These are phyloP conservation scores for Chesias legatella DNA, from an alignment of 2,888 invertebrate species.

Conservation along the genomic window DNA sequence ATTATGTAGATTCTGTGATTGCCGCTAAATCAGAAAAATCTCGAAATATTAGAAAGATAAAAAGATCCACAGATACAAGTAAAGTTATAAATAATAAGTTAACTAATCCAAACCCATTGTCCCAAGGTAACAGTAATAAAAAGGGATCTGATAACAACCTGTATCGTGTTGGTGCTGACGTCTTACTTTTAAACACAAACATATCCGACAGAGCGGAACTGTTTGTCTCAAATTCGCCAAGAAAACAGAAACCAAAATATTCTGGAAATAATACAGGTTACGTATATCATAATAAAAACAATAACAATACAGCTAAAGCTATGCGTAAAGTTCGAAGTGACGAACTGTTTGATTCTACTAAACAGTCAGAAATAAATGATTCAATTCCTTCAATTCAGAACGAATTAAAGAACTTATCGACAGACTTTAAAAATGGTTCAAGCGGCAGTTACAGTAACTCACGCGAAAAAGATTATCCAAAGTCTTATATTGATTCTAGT, in stretches of 20 bases:
- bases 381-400: slow-evolving; percentile 28
- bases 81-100: slow-evolving; percentile 12
- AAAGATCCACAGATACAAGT: slow-evolving; percentile 5
- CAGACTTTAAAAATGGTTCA: slow-evolving; percentile 30
- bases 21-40: slow-evolving; percentile 9
- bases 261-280: slow-evolving; percentile 46
- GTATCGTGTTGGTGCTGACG: slow-evolving; percentile 43
- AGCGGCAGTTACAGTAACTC: slow-evolving; percentile 30
- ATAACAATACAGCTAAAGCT: slow-evolving; percentile 24
- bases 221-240: not conserved
- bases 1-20: slow-evolving; percentile 19
- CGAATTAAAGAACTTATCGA: slow-evolving; percentile 29
- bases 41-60: slow-evolving; percentile 12
- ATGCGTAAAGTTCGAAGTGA: slow-evolving; percentile 44
- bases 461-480: slow-evolving; percentile 26
- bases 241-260: slow-evolving; percentile 17
- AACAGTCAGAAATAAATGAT: slow-evolving; percentile 19
- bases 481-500: slow-evolving; percentile 35
- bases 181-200: slow-evolving; percentile 36
- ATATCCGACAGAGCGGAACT: slow-evolving; percentile 10
- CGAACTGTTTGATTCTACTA: slow-evolving; percentile 31
- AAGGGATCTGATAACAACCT: slow-evolving; percentile 34
- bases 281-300: slow-evolving; percentile 33
- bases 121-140: not conserved
- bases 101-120: slow-evolving; percentile 3